Base-by-base conservation (phyloP, 2,888 invertebrate species). In the Phrixothrix hirtus region DNA sequence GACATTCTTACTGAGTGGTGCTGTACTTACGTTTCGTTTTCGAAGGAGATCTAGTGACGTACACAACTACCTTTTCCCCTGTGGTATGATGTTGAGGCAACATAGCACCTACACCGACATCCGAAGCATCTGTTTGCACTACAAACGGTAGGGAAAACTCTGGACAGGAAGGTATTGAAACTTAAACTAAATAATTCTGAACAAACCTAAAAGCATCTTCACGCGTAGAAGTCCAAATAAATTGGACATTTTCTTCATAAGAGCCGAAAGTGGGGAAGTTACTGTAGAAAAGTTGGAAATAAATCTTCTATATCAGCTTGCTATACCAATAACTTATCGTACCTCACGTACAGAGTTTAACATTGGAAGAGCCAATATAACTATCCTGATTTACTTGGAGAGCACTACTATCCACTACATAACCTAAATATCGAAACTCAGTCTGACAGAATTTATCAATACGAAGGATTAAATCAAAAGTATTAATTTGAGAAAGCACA, bases 101-200 rank as follows among this genome's bases (percentile, higher is more conserved):
- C 1, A 58, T 52, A 4, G 42, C 54, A 6, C 51, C 58, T n/a
- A n/a, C n/a, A n/a, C n/a, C n/a, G n/a, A n/a, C 7, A 55, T 11
- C 9, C 51, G 36, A 47, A 10, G 57, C 57, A 38, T 57, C 57
- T 1, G 36, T 32, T 25, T 57, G 55, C 3, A 57, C 29, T 12
- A 21, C 13, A 44, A 55, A 57, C 9, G 43, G 47, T 9, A 37
- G 21, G 6, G 32, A 15, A 31, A 55, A 57, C 35, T 57, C 29
- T 5, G 54, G 57, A 27, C 39, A 44, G n/a, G 36, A 31, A 2
- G 55, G 29, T 11, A 57, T 32, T 3, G 57, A 55, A 1, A 43
- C 47, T 2, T 44, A 25, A 5, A 44, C 34, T 3, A 58, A 37
- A 25, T 31, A 25, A 15, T 47, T 27, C 36, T 51, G 51, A 4